These are phyloP conservation scores for Leucania comma DNA, from an alignment of 2,888 invertebrate species.

Conservation along the genomic window DNA sequence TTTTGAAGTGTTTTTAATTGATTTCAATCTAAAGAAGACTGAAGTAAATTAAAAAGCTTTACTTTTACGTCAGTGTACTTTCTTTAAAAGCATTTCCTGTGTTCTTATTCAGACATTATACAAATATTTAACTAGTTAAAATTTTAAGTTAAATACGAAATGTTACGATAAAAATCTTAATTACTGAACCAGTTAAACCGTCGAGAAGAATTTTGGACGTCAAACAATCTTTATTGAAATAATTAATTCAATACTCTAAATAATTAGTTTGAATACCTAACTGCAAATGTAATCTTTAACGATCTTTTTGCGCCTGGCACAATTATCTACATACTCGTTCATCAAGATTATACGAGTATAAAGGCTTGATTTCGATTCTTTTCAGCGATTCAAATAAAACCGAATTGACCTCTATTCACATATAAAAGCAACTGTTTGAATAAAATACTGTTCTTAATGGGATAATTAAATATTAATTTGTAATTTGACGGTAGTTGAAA, in stretches of 20 bases:
- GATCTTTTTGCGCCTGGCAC: slow-evolving; percentile 9
- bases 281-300: slow-evolving; percentile 13
- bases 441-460: slow-evolving; percentile 1
- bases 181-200: neutral
- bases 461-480: slow-evolving; percentile 19
- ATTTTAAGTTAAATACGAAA: neutral
- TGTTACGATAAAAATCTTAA: neutral
- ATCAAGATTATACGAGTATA: slow-evolving; percentile 22
- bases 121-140: neutral
- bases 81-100: neutral
- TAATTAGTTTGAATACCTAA: slow-evolving; percentile 28
- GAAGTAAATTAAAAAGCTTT: neutral
- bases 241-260: slow-evolving; percentile 24
- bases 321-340: slow-evolving; percentile 31
- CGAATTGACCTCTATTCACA: slow-evolving; percentile 13
- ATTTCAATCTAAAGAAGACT: neutral
- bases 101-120: neutral
- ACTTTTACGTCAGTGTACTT: neutral
- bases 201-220: neutral
- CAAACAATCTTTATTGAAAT: slow-evolving; percentile 3
- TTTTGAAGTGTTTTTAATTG: neutral
- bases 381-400: slow-evolving; percentile 15
- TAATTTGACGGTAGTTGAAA: slow-evolving; percentile 1
- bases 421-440: slow-evolving; percentile 15
- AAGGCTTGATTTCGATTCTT: slow-evolving; percentile 26